Base-by-base conservation (phyloP, 2,888 invertebrate genomes). In the Agrochola lychnidis region DNA sequence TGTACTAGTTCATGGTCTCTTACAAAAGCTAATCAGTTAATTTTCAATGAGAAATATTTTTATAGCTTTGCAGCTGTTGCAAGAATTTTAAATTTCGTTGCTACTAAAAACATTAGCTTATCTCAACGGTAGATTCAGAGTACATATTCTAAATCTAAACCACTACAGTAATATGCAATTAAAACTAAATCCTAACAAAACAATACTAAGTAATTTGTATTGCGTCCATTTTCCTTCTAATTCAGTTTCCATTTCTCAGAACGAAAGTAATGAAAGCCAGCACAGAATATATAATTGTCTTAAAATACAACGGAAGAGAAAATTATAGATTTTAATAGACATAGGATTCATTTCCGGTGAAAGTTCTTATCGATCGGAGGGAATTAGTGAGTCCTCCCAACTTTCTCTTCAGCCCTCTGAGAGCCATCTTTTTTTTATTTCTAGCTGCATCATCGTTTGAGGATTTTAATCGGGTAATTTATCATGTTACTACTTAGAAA, bases 401-500 rank as follows among this genome's bases (percentile, higher is more conserved):
- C 90, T 91, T 91, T 92, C 91, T 90, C 87, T 73, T 73, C 70
- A 82, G 67, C 87, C 90, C 89, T 90, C 88, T 79, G 76, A 77
- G 82, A 75, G 77, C 84, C 87, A 85, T 79, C n/a, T n/a, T 76
- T 61, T 62, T n/a, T 48, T 48, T 73, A 78, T 84, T 83, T 87
- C 78, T 80, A 19, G 83, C 78, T 77, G 72, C 53, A 73, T 84
- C 81, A 87, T 80, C 70, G 57, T 68, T 68, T 66, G 61, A 78
- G 76, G 71, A 70, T 83, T 68, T 45, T 72, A 64, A 82, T 79
- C 68, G 25, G 1, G 14, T 57, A 19, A 45, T 83, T 42, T 66
- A 72, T 78, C 0, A n/a, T 36, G 16, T 56, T 9, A 57, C 14
- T 45, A 16, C 7, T 48, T 57, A 30, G 10, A 4, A n/a, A 42